Percentiles rank a stretch among this genome's conserved stretches.
Evolutionary conservation across 2,113 vertebrate genomes (phyloP).

Genomic region (Ictidomys tridecemlineatus): DNA sequence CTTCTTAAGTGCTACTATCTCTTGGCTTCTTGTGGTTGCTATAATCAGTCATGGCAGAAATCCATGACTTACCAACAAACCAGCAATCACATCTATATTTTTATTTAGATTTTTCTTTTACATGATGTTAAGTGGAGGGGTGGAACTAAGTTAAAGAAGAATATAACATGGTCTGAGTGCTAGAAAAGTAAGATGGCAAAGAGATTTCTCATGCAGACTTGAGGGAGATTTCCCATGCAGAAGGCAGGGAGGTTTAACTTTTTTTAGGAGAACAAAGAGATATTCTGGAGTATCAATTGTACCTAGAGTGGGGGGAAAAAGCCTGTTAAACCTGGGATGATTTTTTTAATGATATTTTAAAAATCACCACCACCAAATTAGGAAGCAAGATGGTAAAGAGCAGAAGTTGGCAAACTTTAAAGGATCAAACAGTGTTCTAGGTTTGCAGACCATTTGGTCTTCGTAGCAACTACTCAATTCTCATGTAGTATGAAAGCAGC

Average conservation of each 20-base stretch:
- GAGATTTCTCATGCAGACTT: not conserved
- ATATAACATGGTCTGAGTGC: not conserved
- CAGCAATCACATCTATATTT: not conserved
- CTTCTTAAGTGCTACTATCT: not conserved
- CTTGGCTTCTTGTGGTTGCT: not conserved
- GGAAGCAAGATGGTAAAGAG: not conserved
- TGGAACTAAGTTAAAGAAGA: not conserved
- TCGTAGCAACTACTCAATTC: not conserved
- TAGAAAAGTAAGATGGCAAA: not conserved
- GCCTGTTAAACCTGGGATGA: not conserved
- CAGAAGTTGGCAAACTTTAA: not conserved
- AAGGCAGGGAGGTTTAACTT: not conserved
- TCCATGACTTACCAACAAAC: not conserved
- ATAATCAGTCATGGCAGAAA: not conserved
- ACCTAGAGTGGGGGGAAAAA: not conserved
- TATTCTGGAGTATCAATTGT: not conserved
- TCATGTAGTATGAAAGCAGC: not conserved
- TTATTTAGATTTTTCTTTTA: constrained; percentile 42
- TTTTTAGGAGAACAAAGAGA: not conserved
- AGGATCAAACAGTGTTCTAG: not conserved
- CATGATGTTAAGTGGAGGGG: not conserved
- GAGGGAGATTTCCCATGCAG: not conserved
- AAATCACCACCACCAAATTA: not conserved
- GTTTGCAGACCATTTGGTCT: not conserved
- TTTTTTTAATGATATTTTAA: not conserved